Percentiles rank a stretch among this genome's conserved stretches.
phyloP scores from a whole-genome alignment of 37 sponge, comb jelly and placozoan genomes.

The Beroe ovata region DNA sequence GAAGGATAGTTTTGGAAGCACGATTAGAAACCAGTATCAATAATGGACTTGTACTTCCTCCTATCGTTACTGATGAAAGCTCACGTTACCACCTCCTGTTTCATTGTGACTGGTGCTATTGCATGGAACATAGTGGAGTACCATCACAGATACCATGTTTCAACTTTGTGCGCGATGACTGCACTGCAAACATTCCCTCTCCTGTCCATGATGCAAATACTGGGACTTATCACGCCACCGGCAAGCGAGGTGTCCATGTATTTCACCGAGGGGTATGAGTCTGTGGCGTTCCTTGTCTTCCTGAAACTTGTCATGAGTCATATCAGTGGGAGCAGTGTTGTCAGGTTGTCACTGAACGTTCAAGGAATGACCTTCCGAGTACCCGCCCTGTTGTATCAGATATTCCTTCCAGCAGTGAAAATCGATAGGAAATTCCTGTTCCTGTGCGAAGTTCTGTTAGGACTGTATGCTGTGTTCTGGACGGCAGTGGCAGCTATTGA shows the following conservation, averaged over 20 bases:
- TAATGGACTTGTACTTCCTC: no score
- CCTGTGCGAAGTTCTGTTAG: slow-evolving; percentile 39
- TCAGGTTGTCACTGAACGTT: neutral
- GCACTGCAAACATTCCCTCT: slow-evolving; percentile 26
- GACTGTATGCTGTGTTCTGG: slow-evolving; percentile 15
- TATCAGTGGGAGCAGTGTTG: slow-evolving; percentile 4
- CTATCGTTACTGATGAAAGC: no score
- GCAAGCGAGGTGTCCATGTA: neutral
- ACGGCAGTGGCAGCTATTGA: neutral
- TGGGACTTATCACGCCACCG: neutral
- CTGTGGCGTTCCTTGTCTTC: slow-evolving; percentile 21
- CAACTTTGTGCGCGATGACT: neutral
- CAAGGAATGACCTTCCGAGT: neutral
- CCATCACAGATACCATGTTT: neutral
- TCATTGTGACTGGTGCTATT: neutral
- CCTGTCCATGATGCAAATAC: neutral
- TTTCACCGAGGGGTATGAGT: neutral
- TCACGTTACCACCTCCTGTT: no score
- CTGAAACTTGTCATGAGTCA: neutral
- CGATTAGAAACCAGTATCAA: no score
- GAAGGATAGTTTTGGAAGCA: no score
- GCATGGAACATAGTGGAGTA: neutral
- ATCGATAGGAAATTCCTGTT: neutral
- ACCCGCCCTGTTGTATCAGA: neutral
- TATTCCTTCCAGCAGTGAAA: neutral